Conservation (phyloP, 2,797 vertebrate species). For the Hippocampus kuda region DNA sequence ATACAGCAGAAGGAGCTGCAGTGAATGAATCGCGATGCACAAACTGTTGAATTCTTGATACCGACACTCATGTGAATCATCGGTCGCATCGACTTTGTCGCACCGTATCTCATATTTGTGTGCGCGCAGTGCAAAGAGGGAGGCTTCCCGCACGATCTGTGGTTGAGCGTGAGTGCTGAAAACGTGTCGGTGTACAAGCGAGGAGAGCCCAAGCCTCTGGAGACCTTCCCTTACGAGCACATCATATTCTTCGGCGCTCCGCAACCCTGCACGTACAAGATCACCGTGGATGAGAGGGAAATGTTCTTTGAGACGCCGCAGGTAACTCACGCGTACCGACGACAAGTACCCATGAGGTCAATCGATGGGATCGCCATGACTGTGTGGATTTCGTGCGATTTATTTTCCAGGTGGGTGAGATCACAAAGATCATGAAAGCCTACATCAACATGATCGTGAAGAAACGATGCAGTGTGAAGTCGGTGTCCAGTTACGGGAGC, state of each 20-base stretch:
- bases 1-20: too few species aligned
- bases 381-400: slow-evolving; percentile 7
- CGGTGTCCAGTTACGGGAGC: slow-evolving; percentile 73
- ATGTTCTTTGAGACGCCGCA: slow-evolving; percentile 90
- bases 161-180: slow-evolving; percentile 86
- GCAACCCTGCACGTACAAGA: slow-evolving; percentile 83
- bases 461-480: slow-evolving; percentile 87
- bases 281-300: slow-evolving; percentile 87
- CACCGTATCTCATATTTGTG: not conserved
- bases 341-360: too few species aligned
- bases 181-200: slow-evolving; percentile 86
- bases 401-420: slow-evolving; percentile 77
- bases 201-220: slow-evolving; percentile 81
- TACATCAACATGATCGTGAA: slow-evolving; percentile 96
- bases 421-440: slow-evolving; percentile 93
- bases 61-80: not conserved
- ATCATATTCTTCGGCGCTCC: slow-evolving; percentile 89
- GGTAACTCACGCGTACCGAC: slow-evolving; percentile 47
- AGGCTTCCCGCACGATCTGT: slow-evolving; percentile 87
- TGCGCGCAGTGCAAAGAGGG: slow-evolving; percentile 80
- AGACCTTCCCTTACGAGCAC: slow-evolving; percentile 88
- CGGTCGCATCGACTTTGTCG: not conserved
- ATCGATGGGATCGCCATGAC: too few species aligned
- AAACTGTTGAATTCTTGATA: too few species aligned
- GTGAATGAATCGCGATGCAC: too few species aligned